A percentile compares a stretch with the other conserved stretches of the same genome.
Evolutionary conservation across 2,113 vertebrate genomes (phyloP).

Genomic region (Thamnophis sirtalis): DNA sequence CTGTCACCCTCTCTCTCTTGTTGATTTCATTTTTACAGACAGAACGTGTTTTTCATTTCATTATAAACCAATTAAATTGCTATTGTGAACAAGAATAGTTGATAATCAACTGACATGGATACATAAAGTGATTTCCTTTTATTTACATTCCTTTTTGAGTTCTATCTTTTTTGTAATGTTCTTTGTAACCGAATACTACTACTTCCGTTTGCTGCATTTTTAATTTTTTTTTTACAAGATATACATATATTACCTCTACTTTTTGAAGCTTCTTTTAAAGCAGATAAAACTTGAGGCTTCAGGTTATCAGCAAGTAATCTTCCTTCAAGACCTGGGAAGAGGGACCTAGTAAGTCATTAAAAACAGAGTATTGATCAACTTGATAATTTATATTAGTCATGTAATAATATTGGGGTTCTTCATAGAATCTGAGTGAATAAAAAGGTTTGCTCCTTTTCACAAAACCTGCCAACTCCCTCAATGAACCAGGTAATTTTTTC

Average conservation of each 20-base stretch:
- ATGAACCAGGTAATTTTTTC: neutral
- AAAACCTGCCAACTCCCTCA: neutral
- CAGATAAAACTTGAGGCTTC: constrained; percentile 79
- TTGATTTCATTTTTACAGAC: neutral
- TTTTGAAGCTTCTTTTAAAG: constrained; percentile 88
- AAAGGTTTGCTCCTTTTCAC: neutral
- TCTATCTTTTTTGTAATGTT: neutral
- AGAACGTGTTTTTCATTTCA: neutral
- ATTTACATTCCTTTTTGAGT: neutral
- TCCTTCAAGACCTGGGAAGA: constrained; percentile 92
- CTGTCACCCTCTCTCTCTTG: neutral
- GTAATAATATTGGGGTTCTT: neutral
- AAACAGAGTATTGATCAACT: constrained; percentile 12
- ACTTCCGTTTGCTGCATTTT: neutral
- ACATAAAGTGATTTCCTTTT: neutral
- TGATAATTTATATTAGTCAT: neutral
- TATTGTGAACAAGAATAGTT: neutral
- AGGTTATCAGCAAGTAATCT: constrained; percentile 85
- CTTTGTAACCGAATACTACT: neutral
- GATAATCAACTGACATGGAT: neutral
- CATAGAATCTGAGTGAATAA: neutral
- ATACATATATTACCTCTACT: constrained; percentile 81
- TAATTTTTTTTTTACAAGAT: too few species aligned
- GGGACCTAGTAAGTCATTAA: constrained; percentile 73
- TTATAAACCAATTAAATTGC: neutral